Evolutionary conservation across 2,888 invertebrate genomes (phyloP).

Genomic region (Furcula furcula): DNA sequence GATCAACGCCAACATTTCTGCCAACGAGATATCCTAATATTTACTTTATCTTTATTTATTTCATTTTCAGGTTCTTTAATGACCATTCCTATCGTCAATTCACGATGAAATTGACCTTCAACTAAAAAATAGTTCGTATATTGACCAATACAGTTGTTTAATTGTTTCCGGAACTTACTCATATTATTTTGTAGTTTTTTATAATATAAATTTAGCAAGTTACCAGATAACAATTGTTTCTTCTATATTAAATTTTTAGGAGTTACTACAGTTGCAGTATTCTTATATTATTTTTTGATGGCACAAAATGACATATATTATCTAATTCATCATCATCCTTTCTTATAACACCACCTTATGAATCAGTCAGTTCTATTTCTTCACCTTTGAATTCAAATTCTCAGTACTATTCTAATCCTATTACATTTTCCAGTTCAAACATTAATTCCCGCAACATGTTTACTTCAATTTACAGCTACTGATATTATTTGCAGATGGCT

Average conservation of each 20-base stretch:
- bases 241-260: too few relatives aligned
- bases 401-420: slow-evolving; percentile 20
- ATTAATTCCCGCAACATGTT: slow-evolving; percentile 21
- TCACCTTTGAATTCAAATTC: slow-evolving; percentile 16
- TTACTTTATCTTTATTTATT: slow-evolving; percentile 58
- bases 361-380: slow-evolving; percentile 28
- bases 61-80: slow-evolving; percentile 52
- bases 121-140: slow-evolving; percentile 42
- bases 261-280: too few relatives aligned
- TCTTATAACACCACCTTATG: slow-evolving; percentile 26
- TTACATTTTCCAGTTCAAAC: slow-evolving; percentile 16
- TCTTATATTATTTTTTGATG: too few relatives aligned
- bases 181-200: too few relatives aligned
- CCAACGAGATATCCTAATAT: slow-evolving; percentile 51
- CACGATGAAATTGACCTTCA: slow-evolving; percentile 54
- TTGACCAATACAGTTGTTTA: too few relatives aligned
- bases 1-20: slow-evolving; percentile 68
- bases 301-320: too few relatives aligned
- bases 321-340: too few relatives aligned
- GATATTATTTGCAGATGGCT: slow-evolving; percentile 19
- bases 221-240: too few relatives aligned
- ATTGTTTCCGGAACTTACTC: too few relatives aligned
- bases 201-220: too few relatives aligned
- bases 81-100: slow-evolving; percentile 44
- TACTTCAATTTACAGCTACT: slow-evolving; percentile 28